Conservation (phyloP, 2,888 invertebrate genomes). For the Dastarcus helophoroides region DNA sequence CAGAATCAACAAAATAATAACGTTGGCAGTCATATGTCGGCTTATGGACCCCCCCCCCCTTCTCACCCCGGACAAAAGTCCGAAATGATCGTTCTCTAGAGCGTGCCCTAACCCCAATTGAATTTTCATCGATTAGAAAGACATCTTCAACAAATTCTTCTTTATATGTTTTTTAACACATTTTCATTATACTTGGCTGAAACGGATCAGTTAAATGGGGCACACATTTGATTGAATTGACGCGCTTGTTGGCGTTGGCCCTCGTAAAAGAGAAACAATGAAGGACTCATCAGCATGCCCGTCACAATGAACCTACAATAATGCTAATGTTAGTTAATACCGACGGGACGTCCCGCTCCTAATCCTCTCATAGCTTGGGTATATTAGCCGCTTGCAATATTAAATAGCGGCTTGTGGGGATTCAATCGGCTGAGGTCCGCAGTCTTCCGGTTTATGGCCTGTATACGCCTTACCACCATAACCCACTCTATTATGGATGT, state of each 20-base stretch:
- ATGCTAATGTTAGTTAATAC: slow-evolving; percentile 28
- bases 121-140: too few relatives aligned
- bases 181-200: too few relatives aligned
- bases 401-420: slow-evolving; percentile 26
- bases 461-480: not conserved
- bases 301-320: slow-evolving; percentile 21
- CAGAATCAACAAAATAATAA: too few relatives aligned
- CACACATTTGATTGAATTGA: slow-evolving; percentile 13
- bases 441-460: slow-evolving; percentile 10
- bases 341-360: slow-evolving; percentile 22
- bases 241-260: slow-evolving; percentile 10
- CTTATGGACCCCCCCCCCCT: too few relatives aligned
- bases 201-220: not conserved
- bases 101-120: too few relatives aligned
- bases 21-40: too few relatives aligned
- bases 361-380: slow-evolving; percentile 24
- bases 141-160: too few relatives aligned
- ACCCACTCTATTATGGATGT: slow-evolving; percentile 2
- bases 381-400: slow-evolving; percentile 26
- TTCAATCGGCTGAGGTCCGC: slow-evolving; percentile 21
- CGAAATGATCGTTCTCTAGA: too few relatives aligned
- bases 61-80: too few relatives aligned
- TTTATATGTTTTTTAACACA: too few relatives aligned
- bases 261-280: slow-evolving; percentile 15
- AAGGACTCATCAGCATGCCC: slow-evolving; percentile 16